Evolutionary conservation across 2,113 vertebrate genomes (phyloP), one percentile per base, ranked within the genome.

Genomic region (Poicephalus meyeri): DNA sequence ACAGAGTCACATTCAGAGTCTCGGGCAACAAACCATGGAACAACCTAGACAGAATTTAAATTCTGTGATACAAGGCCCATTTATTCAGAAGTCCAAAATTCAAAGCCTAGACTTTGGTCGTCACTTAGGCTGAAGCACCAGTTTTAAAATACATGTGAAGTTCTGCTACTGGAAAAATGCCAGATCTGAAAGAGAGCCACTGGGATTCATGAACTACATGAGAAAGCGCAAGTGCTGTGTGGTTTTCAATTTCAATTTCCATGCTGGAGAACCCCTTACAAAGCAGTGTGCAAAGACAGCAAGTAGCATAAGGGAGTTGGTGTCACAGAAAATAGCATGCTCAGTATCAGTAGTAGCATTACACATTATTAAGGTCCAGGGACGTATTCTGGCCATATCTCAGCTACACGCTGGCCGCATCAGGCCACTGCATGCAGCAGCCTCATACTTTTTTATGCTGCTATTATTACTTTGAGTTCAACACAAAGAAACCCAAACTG

Each of bases 331-430:
- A 94, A 95, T 89, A 87, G 91, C 94, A 69, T 85, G 73, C 91
- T 96, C 94, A 86, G 91, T 88, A 89, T 49, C 70, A 73, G 11
- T 88, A 96, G 86, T 46, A 89, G 42, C 71, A 71, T 35, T 52
- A 76, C 49, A 86, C 37, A 90, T 88, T 95, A 95, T 94, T 96
- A 94, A 95, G 87, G 90, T 91, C 82, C 68, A 88, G 94, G 92
- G 94, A 94, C n/a, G 5, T 37, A 72, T 49, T 90, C 86, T 86
- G 76, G 79, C 58, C n/a, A 17, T 85, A 76, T 91, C 86, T 95
- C 88, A 91, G 6, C 82, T 83, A 86, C 85, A 88, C 88, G 41
- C 71, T 85, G 92, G 92, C 90, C 88, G 85, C 87, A 87, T 69
- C 60, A 84, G 80, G 56, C 77, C 73, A 89, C 65, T 35, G 80